These are phyloP conservation scores for Vidua chalybeata DNA, from an alignment of 2,113 vertebrate genomes.

Conservation along the genomic window DNA sequence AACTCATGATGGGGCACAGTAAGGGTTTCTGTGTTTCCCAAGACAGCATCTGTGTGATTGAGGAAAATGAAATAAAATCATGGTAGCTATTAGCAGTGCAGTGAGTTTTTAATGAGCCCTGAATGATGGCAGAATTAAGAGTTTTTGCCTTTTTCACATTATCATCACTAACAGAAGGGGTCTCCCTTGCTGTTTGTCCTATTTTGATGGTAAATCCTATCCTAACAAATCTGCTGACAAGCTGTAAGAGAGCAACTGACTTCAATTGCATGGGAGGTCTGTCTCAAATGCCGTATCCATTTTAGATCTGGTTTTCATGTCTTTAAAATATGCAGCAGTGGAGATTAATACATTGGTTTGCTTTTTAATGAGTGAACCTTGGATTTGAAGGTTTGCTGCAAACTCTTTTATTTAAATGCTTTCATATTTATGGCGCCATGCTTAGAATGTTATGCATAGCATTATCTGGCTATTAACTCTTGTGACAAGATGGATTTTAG, in stretches of 20 bases:
- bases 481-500: constrained; percentile 1
- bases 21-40: neutral
- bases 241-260: neutral
- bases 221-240: neutral
- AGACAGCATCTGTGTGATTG: neutral
- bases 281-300: neutral
- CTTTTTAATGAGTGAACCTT: neutral
- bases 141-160: neutral
- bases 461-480: constrained; percentile 16
- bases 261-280: neutral
- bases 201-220: neutral
- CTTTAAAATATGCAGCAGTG: neutral
- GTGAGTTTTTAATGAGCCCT: neutral
- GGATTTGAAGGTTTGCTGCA: neutral
- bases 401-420: constrained; percentile 15
- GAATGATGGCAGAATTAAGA: neutral
- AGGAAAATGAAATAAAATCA: neutral
- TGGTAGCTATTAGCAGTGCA: neutral
- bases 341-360: neutral
- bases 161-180: neutral
- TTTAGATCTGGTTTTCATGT: neutral
- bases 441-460: neutral
- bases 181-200: neutral
- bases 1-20: neutral
- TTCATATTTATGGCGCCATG: neutral